Percentiles rank a stretch among this genome's conserved stretches.
Conservation (phyloP, 2,113 vertebrate species). For the Stigmatopora nigra region DNA sequence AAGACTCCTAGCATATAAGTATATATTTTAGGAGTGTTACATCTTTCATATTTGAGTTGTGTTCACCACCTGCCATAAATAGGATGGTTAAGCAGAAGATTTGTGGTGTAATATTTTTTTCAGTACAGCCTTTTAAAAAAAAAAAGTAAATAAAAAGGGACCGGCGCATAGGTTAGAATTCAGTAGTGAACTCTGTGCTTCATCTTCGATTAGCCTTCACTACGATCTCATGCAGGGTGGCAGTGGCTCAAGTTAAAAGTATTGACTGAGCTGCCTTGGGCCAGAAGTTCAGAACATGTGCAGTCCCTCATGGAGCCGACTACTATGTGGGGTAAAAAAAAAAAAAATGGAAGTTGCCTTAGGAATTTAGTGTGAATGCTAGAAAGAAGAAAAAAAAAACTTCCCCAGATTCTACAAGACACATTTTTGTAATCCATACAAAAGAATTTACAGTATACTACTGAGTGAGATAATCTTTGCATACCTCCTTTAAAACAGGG, state of each 20-base stretch:
- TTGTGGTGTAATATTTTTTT: background rate
- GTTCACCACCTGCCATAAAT: too few relatives aligned
- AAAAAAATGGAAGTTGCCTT: background rate
- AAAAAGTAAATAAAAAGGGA: background rate
- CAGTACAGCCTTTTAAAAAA: background rate
- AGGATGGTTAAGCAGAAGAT: too few relatives aligned
- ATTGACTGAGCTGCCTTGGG: constrained; percentile 12
- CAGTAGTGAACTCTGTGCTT: background rate
- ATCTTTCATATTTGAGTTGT: too few relatives aligned
- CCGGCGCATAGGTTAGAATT: background rate
- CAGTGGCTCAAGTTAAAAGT: constrained; percentile 22
- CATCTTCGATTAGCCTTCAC: constrained; percentile 1
- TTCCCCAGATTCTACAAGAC: background rate
- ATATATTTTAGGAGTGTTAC: too few relatives aligned
- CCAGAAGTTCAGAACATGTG: constrained; percentile 4
- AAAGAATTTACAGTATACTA: background rate
- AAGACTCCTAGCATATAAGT: background rate
- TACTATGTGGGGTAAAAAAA: background rate
- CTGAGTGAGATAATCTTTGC: too few relatives aligned
- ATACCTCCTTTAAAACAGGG: too few relatives aligned
- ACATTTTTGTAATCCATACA: background rate
- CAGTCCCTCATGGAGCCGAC: constrained; percentile 12
- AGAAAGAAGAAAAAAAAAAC: background rate
- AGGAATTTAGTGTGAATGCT: background rate
- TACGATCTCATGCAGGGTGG: constrained; percentile 1